A percentile compares a stretch with the other conserved stretches of the same genome.
phyloP scores from a whole-genome alignment of 2,888 invertebrate species.

The Agrotis puta region DNA sequence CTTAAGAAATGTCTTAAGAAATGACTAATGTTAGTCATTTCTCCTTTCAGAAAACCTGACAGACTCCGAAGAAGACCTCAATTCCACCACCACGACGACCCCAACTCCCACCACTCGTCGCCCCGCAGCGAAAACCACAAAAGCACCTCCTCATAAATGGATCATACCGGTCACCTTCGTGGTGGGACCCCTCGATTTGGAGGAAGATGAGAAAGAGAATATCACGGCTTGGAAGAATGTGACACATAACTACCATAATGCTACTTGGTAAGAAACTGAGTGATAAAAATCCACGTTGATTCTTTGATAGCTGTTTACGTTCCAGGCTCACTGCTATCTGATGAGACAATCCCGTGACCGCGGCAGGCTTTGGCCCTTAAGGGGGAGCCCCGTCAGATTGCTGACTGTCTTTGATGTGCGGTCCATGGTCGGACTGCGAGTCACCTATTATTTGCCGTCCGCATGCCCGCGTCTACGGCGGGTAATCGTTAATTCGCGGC shows the following conservation, averaged over 20 bases:
- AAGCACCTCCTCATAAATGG: slow-evolving; percentile 91
- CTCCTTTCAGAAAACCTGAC: slow-evolving; percentile 86
- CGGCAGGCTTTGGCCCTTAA: too few species aligned
- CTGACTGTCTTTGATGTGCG: too few species aligned
- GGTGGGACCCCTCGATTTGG: slow-evolving; percentile 91
- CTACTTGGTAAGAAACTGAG: slow-evolving; percentile 87
- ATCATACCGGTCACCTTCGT: slow-evolving; percentile 95
- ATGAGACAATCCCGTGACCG: too few species aligned
- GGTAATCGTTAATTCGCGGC: too few species aligned
- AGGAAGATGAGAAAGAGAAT: slow-evolving; percentile 79
- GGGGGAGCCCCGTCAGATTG: too few species aligned
- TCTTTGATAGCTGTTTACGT: too few species aligned
- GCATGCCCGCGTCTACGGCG: too few species aligned
- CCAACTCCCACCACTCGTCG: slow-evolving; percentile 72
- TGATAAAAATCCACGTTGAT: too few species aligned
- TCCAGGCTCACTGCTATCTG: too few species aligned
- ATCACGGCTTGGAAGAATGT: slow-evolving; percentile 78
- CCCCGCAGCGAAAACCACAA: slow-evolving; percentile 74
- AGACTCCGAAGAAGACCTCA: slow-evolving; percentile 84
- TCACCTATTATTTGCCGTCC: too few species aligned
- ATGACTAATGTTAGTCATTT: background rate
- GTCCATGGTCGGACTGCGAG: too few species aligned
- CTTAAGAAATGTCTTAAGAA: too few species aligned
- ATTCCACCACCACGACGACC: slow-evolving; percentile 78
- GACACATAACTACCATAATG: slow-evolving; percentile 79